These are phyloP conservation scores for Nasonia giraulti DNA, from an alignment of 1,140 invertebrate species.

Conservation along the genomic window DNA sequence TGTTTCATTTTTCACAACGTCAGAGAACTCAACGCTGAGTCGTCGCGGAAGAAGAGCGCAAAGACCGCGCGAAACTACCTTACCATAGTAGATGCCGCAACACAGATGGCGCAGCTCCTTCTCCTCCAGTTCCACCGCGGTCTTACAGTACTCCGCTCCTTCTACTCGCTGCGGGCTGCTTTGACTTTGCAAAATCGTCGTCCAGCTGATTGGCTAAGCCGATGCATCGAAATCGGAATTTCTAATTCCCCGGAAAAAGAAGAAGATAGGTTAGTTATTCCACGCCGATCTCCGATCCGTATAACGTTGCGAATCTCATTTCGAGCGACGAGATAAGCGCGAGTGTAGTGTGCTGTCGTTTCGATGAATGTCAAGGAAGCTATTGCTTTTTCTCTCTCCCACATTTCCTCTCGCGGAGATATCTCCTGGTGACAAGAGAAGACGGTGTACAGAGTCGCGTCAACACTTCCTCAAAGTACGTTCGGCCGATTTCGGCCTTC, in stretches of 20 bases:
- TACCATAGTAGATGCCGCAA: background rate
- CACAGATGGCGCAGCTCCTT: background rate
- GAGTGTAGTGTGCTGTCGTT: too few relatives aligned
- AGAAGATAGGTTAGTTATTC: background rate
- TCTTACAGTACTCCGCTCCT: background rate
- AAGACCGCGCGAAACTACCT: background rate
- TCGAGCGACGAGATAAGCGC: background rate
- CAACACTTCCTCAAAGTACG: conserved; percentile 2
- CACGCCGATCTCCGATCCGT: background rate
- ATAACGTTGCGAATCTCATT: background rate
- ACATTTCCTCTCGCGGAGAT: background rate
- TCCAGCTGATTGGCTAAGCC: too few relatives aligned
- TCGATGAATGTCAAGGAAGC: background rate
- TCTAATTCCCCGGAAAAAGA: background rate
- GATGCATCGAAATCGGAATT: too few relatives aligned
- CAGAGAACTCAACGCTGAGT: too few relatives aligned
- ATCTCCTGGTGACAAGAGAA: background rate
- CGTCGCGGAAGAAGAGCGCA: too few relatives aligned
- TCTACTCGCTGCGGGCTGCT: background rate
- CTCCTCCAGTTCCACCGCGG: background rate
- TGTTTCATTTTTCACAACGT: background rate
- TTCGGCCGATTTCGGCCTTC: background rate
- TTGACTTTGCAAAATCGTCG: too few relatives aligned
- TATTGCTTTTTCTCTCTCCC: too few relatives aligned
- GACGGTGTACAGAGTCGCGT: background rate